Base-by-base conservation (phyloP, 64 coral and sea anemone species). In the Pocillopora damicornis region DNA sequence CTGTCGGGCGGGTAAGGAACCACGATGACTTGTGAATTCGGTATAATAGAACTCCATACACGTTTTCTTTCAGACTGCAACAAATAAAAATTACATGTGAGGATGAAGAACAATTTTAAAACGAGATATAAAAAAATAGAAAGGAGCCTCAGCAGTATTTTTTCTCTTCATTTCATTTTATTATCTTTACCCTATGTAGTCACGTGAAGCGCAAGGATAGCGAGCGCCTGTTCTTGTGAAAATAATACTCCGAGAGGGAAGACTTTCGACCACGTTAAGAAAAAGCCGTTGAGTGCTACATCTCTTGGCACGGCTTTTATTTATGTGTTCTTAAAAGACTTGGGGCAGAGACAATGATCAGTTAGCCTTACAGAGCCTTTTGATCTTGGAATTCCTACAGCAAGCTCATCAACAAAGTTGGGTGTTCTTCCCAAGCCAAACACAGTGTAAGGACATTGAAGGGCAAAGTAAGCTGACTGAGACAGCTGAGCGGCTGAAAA, bases 1-100 rank as follows among this genome's bases (percentile, higher is more conserved):
- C 14, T n/a, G 56, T 98, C 60, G 26, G 94, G 85, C 77, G 96
- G 96, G 63, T 98, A 88, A 64, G 96, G 96, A 75, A 98, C 92
- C 15, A 98, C 79, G 42, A 98, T 95, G 25, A 98, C 89, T 90
- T 98, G 96, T 75, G 96, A 98, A 80, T 98, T 98, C 14, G 96
- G 96, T 26, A 98, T 98, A 37, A 98, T 93, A 11, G 90, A 93
- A 8, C 59, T 76, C 96, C 96, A 98, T 0, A 65, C 82, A 30
- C 42, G 90, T 0, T 66, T 90, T 58, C 96, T 88, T 37, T 88
- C 51, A 56, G 96, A 88, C 96, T 98, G 80, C 11, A 58, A 36
- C 35, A 64, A 7, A 23, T 58, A 77, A 15, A 30, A 86, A 89
- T 59, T 35, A 86, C 18, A 18, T 64, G 63, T 10, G 36, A 22